phyloP scores from a whole-genome alignment of 2,113 vertebrate genomes.

The Silurus meridionalis region DNA sequence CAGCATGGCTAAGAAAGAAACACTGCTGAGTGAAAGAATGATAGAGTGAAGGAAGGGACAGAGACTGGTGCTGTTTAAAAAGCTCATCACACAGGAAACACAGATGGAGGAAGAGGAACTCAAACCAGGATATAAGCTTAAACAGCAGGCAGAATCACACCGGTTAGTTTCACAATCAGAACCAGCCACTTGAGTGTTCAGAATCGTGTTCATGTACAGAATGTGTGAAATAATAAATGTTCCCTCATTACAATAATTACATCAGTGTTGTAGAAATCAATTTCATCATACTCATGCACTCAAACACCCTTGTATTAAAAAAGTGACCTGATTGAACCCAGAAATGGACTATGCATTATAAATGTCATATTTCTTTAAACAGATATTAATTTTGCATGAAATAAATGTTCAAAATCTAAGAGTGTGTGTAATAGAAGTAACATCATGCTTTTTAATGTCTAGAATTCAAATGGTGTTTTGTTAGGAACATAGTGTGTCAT shows the following conservation, averaged over 20 bases:
- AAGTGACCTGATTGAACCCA: not conserved
- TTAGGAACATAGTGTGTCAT: not conserved
- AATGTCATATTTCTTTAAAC: not conserved
- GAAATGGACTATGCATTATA: not conserved
- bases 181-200: slow-evolving; percentile 47
- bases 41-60: slow-evolving; percentile 45
- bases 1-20: slow-evolving; percentile 43
- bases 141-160: slow-evolving; percentile 49
- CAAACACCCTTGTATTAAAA: not conserved
- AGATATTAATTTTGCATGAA: not conserved
- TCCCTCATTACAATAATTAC: not conserved
- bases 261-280: not conserved
- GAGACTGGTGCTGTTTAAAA: slow-evolving; percentile 42
- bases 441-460: not conserved
- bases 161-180: slow-evolving; percentile 35
- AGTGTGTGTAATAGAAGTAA: not conserved
- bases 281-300: not conserved
- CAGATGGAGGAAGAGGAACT: slow-evolving; percentile 33
- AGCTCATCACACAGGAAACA: slow-evolving; percentile 34
- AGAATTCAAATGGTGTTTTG: not conserved
- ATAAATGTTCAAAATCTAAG: not conserved
- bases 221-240: not conserved
- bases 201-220: slow-evolving; percentile 39
- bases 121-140: slow-evolving; percentile 42
- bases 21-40: slow-evolving; percentile 21